Evolutionary conservation across 2,113 vertebrate species (phyloP).

Genomic region (Aleadryas rufinucha): DNA sequence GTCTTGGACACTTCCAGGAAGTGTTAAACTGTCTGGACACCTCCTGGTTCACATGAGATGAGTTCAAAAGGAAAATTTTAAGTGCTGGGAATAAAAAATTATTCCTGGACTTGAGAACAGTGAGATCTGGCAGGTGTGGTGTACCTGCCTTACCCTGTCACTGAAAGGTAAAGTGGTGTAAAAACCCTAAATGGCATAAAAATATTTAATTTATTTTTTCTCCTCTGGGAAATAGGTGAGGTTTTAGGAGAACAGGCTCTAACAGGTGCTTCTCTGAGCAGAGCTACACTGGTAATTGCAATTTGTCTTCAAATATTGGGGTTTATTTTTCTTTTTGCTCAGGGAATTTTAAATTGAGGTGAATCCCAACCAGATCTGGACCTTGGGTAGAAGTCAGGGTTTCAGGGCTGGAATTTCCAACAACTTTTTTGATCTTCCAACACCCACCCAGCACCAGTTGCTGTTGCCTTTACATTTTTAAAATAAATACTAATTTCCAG

Average conservation of each 20-base stretch:
- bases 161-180: background rate
- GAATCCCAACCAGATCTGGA: background rate
- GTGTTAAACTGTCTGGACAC: background rate
- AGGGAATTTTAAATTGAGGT: background rate
- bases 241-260: background rate
- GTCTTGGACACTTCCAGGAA: background rate
- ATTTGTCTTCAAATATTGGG: background rate
- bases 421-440: background rate
- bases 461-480: background rate
- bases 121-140: background rate
- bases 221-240: accelerated
- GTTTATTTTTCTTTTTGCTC: background rate
- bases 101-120: background rate
- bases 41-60: background rate
- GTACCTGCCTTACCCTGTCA: background rate
- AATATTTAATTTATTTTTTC: background rate
- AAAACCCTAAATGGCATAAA: background rate
- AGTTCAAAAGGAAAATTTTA: background rate
- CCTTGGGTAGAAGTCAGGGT: background rate
- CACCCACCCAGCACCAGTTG: background rate
- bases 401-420: background rate
- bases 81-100: background rate
- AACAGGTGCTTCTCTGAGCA: background rate
- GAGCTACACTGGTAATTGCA: background rate
- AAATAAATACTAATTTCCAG: background rate